These are phyloP conservation scores for Baryphthengus martii DNA, from an alignment of 2,113 vertebrate species.

Conservation along the genomic window DNA sequence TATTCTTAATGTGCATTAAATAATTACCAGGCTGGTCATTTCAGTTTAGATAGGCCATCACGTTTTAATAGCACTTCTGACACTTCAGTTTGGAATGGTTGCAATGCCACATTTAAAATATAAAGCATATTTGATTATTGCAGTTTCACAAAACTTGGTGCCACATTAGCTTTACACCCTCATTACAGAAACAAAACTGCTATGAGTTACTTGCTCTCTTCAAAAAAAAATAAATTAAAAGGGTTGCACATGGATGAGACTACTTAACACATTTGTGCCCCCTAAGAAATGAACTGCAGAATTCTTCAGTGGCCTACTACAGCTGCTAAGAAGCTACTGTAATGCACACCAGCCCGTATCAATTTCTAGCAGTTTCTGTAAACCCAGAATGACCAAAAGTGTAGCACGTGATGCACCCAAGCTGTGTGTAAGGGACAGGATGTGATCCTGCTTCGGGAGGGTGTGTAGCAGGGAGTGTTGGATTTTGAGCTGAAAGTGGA, in stretches of 20 bases:
- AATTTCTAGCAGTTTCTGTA: neutral
- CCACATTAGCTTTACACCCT: neutral
- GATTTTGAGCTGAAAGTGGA: neutral
- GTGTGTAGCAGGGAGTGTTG: accelerated
- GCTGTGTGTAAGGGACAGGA: neutral
- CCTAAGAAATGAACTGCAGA: neutral
- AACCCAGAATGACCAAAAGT: neutral
- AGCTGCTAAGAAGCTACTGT: neutral
- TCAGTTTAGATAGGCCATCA: neutral
- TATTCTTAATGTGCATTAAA: neutral
- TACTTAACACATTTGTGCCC: neutral
- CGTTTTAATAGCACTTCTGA: neutral
- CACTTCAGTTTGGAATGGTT: neutral
- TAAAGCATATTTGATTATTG: neutral
- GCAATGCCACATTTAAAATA: neutral
- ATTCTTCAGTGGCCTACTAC: neutral
- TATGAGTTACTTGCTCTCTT: neutral
- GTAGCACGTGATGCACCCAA: accelerated
- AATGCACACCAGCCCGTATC: neutral
- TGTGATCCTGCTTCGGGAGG: neutral
- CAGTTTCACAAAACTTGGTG: neutral
- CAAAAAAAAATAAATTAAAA: neutral
- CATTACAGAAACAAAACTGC: neutral
- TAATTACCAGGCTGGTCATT: neutral
- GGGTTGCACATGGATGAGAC: neutral